Evolutionary conservation across 2,888 invertebrate genomes (phyloP).

Genomic region (Sepioteuthis lessoniana): DNA sequence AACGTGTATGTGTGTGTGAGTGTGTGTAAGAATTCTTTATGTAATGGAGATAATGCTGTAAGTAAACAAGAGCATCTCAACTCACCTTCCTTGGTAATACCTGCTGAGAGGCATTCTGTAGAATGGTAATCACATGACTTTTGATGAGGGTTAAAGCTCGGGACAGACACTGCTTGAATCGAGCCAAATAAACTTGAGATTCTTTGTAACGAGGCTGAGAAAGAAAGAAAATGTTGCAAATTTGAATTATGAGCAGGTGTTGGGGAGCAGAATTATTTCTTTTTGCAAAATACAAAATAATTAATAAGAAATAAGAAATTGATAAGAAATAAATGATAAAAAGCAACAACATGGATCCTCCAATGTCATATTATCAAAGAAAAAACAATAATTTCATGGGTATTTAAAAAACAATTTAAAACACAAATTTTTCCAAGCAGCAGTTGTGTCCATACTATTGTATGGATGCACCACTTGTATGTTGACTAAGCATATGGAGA

Average conservation of each 20-base stretch:
- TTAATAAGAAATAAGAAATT: constrained; percentile 16
- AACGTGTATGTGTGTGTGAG: no score
- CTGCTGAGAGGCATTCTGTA: constrained; percentile 87
- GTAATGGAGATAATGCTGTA: no score
- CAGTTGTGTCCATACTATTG: no score
- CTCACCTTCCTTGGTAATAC: constrained; percentile 76
- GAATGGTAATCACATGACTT: constrained; percentile 84
- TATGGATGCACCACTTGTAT: no score
- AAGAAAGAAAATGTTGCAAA: constrained; percentile 38
- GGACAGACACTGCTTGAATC: constrained; percentile 88
- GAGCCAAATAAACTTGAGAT: constrained; percentile 85
- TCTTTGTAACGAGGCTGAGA: constrained; percentile 88
- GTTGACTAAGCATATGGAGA: no score
- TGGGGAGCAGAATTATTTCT: background rate
- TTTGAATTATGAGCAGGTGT: background rate
- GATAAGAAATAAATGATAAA: constrained; percentile 41
- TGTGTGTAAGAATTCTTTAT: no score
- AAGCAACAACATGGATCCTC: background rate
- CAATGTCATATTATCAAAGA: background rate
- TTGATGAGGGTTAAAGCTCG: constrained; percentile 87
- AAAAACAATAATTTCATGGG: no score
- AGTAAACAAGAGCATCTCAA: background rate
- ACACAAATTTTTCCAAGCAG: no score
- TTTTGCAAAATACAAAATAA: constrained; percentile 36
- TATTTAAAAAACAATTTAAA: no score